Evolutionary conservation across 2,888 invertebrate species (phyloP).

Genomic region (Diarsia brunnea): DNA sequence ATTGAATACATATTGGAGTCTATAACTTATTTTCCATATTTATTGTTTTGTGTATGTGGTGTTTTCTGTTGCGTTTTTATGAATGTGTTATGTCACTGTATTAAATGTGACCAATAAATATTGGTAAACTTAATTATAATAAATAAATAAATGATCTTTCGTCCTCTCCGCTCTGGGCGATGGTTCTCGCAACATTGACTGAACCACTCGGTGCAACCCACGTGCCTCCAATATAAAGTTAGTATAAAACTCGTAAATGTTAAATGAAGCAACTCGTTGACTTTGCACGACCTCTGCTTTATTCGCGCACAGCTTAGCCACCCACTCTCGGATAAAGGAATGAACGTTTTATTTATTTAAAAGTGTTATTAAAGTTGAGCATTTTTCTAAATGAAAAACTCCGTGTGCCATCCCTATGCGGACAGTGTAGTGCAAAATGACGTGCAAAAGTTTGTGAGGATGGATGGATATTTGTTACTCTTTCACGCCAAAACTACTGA

Average conservation of each 20-base stretch:
- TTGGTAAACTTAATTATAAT: no score
- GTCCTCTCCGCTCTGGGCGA: neutral
- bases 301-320: constrained; percentile 36
- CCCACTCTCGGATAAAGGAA: constrained; percentile 33
- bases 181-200: constrained; percentile 23
- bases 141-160: neutral
- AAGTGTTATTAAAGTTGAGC: constrained; percentile 13
- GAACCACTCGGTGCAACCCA: constrained; percentile 44
- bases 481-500: neutral
- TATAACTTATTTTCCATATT: no score
- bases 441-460: neutral
- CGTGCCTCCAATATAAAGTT: constrained; percentile 53
- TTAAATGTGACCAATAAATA: no score
- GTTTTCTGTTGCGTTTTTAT: no score
- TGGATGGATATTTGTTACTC: neutral
- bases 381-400: constrained; percentile 15
- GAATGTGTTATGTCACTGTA: no score
- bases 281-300: constrained; percentile 29
- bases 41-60: no score
- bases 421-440: constrained; percentile 1
- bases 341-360: constrained; percentile 19
- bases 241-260: constrained; percentile 59
- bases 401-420: neutral
- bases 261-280: constrained; percentile 55
- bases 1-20: no score